Evolutionary conservation across 2,888 invertebrate genomes (phyloP).

Genomic region (Amphipoea lucens): DNA sequence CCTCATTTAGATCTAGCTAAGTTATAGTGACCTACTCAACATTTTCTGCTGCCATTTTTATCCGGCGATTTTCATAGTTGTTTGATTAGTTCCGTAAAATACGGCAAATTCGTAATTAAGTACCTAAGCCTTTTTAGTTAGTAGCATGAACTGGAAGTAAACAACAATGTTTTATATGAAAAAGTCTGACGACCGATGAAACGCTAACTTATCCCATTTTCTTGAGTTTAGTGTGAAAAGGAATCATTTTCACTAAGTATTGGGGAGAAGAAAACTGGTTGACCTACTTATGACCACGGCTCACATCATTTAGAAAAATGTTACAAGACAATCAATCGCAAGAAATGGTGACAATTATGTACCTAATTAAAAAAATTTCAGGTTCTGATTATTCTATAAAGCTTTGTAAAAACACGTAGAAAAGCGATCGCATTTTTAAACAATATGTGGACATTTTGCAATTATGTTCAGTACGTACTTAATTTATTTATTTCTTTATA

Average conservation of each 20-base stretch:
- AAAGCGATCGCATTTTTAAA: neutral
- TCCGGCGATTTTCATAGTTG: too few species aligned
- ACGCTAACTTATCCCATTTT: neutral
- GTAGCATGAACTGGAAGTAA: neutral
- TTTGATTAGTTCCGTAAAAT: neutral
- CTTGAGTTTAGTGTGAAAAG: neutral
- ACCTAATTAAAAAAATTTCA: neutral
- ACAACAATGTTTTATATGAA: neutral
- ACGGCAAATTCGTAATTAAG: neutral
- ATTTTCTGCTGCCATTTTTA: too few species aligned
- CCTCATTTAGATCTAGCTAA: neutral
- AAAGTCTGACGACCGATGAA: too few species aligned
- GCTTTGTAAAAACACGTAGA: neutral
- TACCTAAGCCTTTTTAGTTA: neutral
- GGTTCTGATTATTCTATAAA: neutral
- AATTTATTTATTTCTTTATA: neutral
- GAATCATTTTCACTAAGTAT: neutral
- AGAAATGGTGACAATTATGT: neutral
- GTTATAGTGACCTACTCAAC: neutral
- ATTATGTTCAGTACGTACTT: neutral
- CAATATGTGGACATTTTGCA: neutral
- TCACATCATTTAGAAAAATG: neutral
- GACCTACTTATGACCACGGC: neutral
- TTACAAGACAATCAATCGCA: neutral
- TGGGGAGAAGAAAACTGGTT: neutral